Conservation (phyloP, 2,797 vertebrate genomes). For the Melanotaenia pygmaea region DNA sequence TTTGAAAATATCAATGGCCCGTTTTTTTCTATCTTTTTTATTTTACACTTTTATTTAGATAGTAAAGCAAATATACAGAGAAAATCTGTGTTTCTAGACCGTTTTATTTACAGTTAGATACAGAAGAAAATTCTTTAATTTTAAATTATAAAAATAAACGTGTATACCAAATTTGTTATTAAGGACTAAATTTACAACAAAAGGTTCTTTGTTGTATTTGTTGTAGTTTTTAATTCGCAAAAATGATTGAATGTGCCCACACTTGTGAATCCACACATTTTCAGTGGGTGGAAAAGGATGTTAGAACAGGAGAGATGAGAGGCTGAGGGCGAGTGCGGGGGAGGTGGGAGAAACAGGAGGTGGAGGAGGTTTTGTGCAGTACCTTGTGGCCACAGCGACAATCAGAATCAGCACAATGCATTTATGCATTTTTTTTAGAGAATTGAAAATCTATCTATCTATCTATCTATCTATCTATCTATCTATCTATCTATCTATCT, state of each 20-base stretch:
- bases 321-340: slow-evolving; percentile 73
- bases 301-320: slow-evolving; percentile 71
- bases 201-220: slow-evolving; percentile 6
- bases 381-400: slow-evolving; percentile 46
- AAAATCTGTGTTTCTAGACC: slow-evolving; percentile 22
- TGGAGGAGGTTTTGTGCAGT: slow-evolving; percentile 57
- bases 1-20: not conserved
- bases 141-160: not conserved
- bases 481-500: too few relatives aligned
- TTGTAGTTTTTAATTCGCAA: slow-evolving; percentile 28
- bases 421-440: too few relatives aligned
- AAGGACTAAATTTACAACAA: not conserved
- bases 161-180: not conserved
- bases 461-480: too few relatives aligned
- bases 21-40: slow-evolving; percentile 2
- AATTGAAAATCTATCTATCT: too few relatives aligned
- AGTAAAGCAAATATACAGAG: not conserved
- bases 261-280: slow-evolving; percentile 69
- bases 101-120: slow-evolving; percentile 30
- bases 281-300: slow-evolving; percentile 78
- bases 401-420: slow-evolving; percentile 33
- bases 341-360: slow-evolving; percentile 72
- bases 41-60: not conserved
- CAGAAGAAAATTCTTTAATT: slow-evolving; percentile 4
- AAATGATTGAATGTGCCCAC: slow-evolving; percentile 48